These are phyloP conservation scores for Drosophila basisetae DNA, from an alignment of 2,888 invertebrate genomes.

Conservation along the genomic window DNA sequence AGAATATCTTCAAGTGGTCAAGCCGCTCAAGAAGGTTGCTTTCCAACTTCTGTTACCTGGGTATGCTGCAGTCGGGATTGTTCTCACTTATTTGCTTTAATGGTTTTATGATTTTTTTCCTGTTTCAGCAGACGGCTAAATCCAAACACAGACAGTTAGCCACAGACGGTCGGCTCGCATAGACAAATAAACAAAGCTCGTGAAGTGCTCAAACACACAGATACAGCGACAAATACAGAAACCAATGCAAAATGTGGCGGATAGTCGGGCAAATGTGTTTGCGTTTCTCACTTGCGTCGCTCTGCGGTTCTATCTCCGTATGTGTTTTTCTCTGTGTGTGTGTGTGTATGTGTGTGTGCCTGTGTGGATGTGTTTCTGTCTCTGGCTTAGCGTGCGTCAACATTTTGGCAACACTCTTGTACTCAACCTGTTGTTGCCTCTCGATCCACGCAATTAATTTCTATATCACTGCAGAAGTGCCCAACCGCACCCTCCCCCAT, in stretches of 20 bases:
- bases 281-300: constrained; percentile 73
- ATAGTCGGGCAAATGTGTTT: constrained; percentile 72
- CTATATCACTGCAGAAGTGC: constrained; percentile 70
- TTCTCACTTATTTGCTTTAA: constrained; percentile 29
- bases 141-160: constrained; percentile 74
- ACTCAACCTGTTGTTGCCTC: constrained; percentile 54
- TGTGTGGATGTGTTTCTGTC: constrained; percentile 15
- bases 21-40: no score
- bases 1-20: not conserved
- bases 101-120: constrained; percentile 32
- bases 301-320: constrained; percentile 47
- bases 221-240: constrained; percentile 12
- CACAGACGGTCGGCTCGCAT: constrained; percentile 73
- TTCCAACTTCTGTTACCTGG: not conserved
- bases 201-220: constrained; percentile 64
- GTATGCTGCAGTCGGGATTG: not conserved
- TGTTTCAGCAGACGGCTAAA: constrained; percentile 69
- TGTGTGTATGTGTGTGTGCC: constrained; percentile 1
- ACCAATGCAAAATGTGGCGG: constrained; percentile 56
- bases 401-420: constrained; percentile 74
- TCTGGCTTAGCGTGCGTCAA: constrained; percentile 72
- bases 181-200: constrained; percentile 79
- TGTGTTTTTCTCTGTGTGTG: not conserved
- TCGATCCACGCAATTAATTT: constrained; percentile 81
- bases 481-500: not conserved